Evolutionary conservation across 2,797 vertebrate species (phyloP), one percentile per base, ranked within the genome.

Genomic region (Danio albolineatus): DNA sequence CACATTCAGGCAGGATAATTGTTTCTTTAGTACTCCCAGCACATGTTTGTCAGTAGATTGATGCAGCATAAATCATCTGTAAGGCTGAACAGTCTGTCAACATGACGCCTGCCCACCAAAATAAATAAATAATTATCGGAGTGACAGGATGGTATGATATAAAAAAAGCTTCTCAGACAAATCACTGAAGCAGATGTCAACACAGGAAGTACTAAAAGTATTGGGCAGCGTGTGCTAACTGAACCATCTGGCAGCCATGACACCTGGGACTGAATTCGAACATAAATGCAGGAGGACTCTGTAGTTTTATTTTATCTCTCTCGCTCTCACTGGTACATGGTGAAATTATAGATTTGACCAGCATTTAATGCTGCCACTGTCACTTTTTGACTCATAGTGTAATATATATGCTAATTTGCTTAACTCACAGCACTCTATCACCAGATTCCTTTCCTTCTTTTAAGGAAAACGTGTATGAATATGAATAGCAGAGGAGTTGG

Each of bases 401-500:
- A 77, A 82, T 87, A 83, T 83, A 79, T 84, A 84, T 83, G 84
- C 62, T 83, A 85, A 85, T 85, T 78, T 67, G 43, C 41, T 65
- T 78, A 76, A 80, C 56, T 46, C 21, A 54, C 81, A 72, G 62
- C 54, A 46, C 61, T 83, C 76, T 53, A 83, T 72, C 56, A 36
- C 65, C 43, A 49, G 60, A 71, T 54, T 72, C 67, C 17, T 81
- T 28, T 28, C 78, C 43, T 56, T 78, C 59, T 39, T 49, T 75
- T 71, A 76, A 71, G 48, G 41, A 49, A 78, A 82, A 76, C 65
- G 64, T 56, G 39, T 49, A 49, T 78, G 64, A 70, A 79, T 36
- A 73, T 82, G 67, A 73, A 76, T 61, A 48, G 49, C 17, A 56
- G 66, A 82, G 57, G 72, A 79, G 19, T 67, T 67, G 60, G 56